Evolutionary conservation across 1,140 invertebrate genomes (phyloP), one percentile per base, ranked within the genome.

Genomic region (Drosophila suzukii): DNA sequence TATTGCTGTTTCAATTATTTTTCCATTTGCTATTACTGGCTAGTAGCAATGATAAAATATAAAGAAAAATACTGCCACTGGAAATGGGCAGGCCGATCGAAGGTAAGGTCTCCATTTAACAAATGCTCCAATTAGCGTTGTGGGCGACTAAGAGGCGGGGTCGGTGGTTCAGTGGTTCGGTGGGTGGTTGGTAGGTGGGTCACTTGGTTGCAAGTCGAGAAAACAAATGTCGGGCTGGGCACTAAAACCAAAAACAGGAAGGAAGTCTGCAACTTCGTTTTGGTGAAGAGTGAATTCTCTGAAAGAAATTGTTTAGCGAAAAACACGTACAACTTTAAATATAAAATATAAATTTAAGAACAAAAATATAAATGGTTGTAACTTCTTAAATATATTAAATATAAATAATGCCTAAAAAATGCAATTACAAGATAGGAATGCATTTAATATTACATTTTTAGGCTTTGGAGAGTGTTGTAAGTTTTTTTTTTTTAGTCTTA

Each of bases 41-140:
- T 61, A 76, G 57, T 76, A 32, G 60, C 34, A 56, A 44, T 44
- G 50, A 55, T 55, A 44, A 55, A 54, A 43, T 36, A n/a, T 20
- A 15, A 54, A 7, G 5, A 24, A 32, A 54, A 53, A 39, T 34
- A 27, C n/a, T 73, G 63, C 60, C 39, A 41, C 39, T 41, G 39
- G 6, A 41, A 41, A 41, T n/a, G n/a, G 39, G 39, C 39, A 15
- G n/a, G n/a, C 39, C 72, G 61, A 53, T 59, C 58, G 44, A 43
- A 51, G 43, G 59, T 44, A 49, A 55, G 53, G 55, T 61, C 71
- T 57, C 49, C 72, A 74, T 75, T 78, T 75, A 79, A 65, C 75
- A 80, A 80, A 79, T 63, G 76, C 65, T 81, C 77, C 76, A 81
- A 81, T 81, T 81, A 80, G 68, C 54, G 51, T 57, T 66, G 73